phyloP scores from a whole-genome alignment of 2,797 vertebrate genomes.

The Danio jaintianensis region DNA sequence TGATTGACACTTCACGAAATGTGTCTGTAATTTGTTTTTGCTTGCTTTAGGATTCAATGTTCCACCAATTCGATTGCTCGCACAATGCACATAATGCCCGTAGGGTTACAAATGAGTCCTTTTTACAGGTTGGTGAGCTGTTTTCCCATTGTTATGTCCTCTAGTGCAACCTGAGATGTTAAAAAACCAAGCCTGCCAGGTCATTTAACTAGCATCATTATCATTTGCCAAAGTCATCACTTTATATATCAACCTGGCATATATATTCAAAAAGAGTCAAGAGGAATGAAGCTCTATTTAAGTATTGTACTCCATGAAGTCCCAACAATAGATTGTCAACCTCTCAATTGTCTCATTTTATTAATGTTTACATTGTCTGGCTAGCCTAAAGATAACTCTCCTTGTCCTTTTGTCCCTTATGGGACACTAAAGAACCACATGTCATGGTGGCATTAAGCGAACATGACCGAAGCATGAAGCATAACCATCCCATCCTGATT shows the following conservation, averaged over 20 bases:
- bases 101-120: conserved; percentile 6
- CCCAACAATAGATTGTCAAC: conserved; percentile 2
- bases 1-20: conserved; percentile 63
- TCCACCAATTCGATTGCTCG: conserved; percentile 17
- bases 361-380: conserved; percentile 11
- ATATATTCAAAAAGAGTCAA: conserved; percentile 16
- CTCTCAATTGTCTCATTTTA: not conserved
- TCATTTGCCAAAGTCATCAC: conserved; percentile 33
- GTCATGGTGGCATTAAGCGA: conserved; percentile 65
- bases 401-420: conserved; percentile 54
- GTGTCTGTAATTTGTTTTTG: conserved; percentile 57
- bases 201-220: conserved; percentile 20
- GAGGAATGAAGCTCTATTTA: conserved; percentile 17
- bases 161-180: not conserved
- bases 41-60: not conserved
- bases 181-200: conserved; percentile 16
- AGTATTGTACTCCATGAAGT: not conserved
- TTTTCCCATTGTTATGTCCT: conserved; percentile 17
- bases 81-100: not conserved
- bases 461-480: conserved; percentile 73
- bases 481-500: conserved; percentile 73
- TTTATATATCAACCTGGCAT: conserved; percentile 30
- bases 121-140: conserved; percentile 1
- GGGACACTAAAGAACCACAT: conserved; percentile 60
- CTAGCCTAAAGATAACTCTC: conserved; percentile 25